phyloP scores from a whole-genome alignment of 1,140 invertebrate genomes.

The Listronotus oregonensis region DNA sequence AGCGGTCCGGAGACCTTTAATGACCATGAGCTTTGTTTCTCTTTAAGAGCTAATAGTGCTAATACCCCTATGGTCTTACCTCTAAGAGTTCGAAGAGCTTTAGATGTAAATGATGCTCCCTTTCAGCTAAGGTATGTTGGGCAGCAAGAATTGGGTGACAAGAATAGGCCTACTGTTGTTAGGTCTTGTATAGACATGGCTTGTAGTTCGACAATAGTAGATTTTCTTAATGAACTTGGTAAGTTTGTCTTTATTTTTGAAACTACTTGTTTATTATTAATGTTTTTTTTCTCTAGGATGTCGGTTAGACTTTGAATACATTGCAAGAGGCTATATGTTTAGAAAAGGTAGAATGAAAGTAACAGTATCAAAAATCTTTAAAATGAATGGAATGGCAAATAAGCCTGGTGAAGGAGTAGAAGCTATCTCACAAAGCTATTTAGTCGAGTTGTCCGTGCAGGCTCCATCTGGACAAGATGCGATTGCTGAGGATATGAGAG shows the following conservation, averaged over 20 bases:
- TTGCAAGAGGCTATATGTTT: constrained; percentile 93
- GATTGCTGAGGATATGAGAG: constrained; percentile 93
- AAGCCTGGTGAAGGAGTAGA: constrained; percentile 76
- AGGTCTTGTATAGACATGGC: constrained; percentile 90
- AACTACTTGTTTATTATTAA: neutral
- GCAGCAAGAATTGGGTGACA: constrained; percentile 86
- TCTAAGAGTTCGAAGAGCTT: constrained; percentile 75
- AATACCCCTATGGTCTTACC: constrained; percentile 52
- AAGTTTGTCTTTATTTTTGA: neutral
- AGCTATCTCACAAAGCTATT: constrained; percentile 87
- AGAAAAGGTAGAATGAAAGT: constrained; percentile 96
- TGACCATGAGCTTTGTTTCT: constrained; percentile 88
- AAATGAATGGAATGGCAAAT: constrained; percentile 72
- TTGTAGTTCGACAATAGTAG: constrained; percentile 84
- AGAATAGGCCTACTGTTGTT: constrained; percentile 86
- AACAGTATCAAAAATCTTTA: constrained; percentile 93
- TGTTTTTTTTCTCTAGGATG: constrained; percentile 63
- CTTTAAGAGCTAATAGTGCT: constrained; percentile 67
- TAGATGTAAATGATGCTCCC: constrained; percentile 78
- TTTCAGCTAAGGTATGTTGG: constrained; percentile 90
- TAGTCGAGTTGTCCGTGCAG: constrained; percentile 92
- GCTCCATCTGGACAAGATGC: constrained; percentile 92
- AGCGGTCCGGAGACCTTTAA: constrained; percentile 87
- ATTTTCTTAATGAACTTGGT: constrained; percentile 86
- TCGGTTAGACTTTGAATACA: constrained; percentile 90